Conservation (phyloP, 2,797 vertebrate genomes). For the Pangasius larnaudii region DNA sequence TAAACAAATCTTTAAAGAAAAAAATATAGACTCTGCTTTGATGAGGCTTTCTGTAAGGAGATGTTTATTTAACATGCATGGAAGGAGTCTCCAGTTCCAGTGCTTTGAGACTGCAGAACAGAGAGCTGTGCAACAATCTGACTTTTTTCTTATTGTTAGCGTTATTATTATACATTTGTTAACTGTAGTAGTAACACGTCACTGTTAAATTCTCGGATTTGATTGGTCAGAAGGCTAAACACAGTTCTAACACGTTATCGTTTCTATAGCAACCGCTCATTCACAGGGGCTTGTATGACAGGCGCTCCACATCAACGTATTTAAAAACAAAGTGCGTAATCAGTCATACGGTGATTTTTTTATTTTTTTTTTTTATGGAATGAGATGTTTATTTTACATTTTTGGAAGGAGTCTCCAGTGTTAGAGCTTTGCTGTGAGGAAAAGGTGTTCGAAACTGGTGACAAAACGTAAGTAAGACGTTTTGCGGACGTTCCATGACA, state of each 20-base stretch:
- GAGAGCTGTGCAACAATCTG: rapidly evolving
- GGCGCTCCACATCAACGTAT: no score
- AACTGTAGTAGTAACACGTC: neutral
- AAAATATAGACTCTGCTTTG: neutral
- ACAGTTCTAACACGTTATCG: neutral
- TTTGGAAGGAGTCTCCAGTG: neutral
- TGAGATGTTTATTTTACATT: neutral
- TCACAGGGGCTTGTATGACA: neutral
- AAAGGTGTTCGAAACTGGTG: neutral
- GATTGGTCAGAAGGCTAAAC: neutral
- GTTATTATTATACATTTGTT: neutral
- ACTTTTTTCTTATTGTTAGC: neutral
- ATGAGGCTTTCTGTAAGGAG: neutral
- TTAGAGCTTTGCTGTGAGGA: neutral
- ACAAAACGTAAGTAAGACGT: neutral
- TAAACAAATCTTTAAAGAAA: neutral
- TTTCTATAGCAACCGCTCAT: neutral
- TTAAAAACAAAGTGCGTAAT: neutral
- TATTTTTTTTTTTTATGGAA: no score
- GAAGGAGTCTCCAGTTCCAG: neutral
- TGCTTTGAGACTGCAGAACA: neutral
- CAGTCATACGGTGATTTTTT: no score
- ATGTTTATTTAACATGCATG: neutral
- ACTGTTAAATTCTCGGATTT: neutral
- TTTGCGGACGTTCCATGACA: neutral